Percentiles rank a stretch among this genome's conserved stretches.
These are phyloP conservation scores for Bombus waltoni DNA, from an alignment of 1,140 invertebrate genomes.

Conservation along the genomic window DNA sequence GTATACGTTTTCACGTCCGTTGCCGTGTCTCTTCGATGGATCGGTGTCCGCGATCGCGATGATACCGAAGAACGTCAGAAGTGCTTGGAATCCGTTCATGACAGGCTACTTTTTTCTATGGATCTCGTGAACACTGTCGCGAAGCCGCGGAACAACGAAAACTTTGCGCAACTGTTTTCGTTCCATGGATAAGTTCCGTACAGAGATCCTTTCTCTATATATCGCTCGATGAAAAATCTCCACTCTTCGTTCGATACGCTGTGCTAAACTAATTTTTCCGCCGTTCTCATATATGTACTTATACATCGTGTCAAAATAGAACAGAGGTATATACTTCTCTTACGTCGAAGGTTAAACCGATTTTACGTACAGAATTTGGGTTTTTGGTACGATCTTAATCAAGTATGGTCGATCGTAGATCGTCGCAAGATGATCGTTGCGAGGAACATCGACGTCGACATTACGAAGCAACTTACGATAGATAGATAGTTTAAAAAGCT, in stretches of 20 bases:
- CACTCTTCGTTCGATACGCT: too few species aligned
- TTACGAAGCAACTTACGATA: too few species aligned
- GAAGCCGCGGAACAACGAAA: slow-evolving; percentile 33
- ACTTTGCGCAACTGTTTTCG: slow-evolving; percentile 31
- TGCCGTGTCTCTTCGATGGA: slow-evolving; percentile 54
- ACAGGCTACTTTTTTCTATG: slow-evolving; percentile 25
- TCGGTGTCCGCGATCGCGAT: slow-evolving; percentile 26
- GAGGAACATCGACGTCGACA: not conserved
- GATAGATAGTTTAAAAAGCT: not conserved
- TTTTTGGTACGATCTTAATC: not conserved
- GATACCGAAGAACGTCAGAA: slow-evolving; percentile 53
- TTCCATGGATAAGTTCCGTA: not conserved
- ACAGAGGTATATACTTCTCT: too few species aligned
- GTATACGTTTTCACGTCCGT: slow-evolving; percentile 57
- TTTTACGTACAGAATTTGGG: too few species aligned
- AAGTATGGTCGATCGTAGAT: not conserved
- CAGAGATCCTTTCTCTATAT: not conserved
- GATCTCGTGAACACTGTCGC: slow-evolving; percentile 31
- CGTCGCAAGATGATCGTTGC: not conserved
- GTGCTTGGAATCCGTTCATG: slow-evolving; percentile 56
- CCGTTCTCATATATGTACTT: too few species aligned
- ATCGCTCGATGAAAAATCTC: not conserved
- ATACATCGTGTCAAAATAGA: too few species aligned
- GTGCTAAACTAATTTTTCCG: too few species aligned
- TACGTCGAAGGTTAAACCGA: too few species aligned